Base-by-base conservation (phyloP, 2,113 vertebrate species). In the Manacus vitellinus region DNA sequence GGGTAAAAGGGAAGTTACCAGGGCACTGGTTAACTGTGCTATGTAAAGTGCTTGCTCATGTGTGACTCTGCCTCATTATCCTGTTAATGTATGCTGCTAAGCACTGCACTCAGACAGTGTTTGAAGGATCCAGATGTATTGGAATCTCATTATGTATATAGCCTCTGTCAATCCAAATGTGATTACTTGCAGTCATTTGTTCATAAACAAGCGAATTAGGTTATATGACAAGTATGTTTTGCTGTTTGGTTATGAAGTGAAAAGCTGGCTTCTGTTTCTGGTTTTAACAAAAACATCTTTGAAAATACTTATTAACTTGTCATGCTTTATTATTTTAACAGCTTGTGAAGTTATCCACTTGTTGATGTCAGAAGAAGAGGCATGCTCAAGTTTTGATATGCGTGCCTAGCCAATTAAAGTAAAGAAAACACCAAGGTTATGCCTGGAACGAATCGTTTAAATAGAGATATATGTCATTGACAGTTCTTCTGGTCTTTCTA, bases 291-390 rank as follows among this genome's bases (percentile, higher is more conserved):
- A 89, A 85, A 41, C 3, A 2, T 75, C 13, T 54, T 88, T 56
- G 74, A 91, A 89, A 95, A 76, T 88, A 88, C 89, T 94, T 94
- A 72, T 89, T 76, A 76, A 54, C 58, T 93, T 95, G 85, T 85
- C 81, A 54, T 49, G 30, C 61, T 67, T 91, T 89, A 52, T 89
- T 92, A 49, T 35, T 92, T 7, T 49, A 75, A 20, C 44, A 62
- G 54, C 68, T 87, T 79, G 12, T 82, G 56, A 85, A 91, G 62
- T 85, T 92, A 88, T 46, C 15, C 10, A 33, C 43, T 67, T 74
- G 37, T 43, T 75, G 66, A 56, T 44, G 25, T 87, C 47, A 72
- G 73, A 59, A 74, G 14, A 54, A 87, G 33, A 94, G 22, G 20
- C 17, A 1, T 37, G 12, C 62, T 79, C 23, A 58, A 47, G 41